Percentiles rank a stretch among this genome's conserved stretches.
Conservation (phyloP, 2,113 vertebrate species). For the Boulengeromyrus knoepffleri region DNA sequence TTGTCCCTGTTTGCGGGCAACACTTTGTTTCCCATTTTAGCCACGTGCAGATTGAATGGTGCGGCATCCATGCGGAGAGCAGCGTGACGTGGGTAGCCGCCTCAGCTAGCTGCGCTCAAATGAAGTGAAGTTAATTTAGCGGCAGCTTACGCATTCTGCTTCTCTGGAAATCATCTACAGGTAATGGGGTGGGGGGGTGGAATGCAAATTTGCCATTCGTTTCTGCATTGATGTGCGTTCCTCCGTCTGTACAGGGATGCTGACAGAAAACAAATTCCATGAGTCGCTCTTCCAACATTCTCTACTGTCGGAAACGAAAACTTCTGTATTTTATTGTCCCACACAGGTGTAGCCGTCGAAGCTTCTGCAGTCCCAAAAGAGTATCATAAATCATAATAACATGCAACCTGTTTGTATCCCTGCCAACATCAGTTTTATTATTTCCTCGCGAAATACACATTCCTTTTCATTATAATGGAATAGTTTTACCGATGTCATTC, state of each 20-base stretch:
- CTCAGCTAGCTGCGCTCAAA: slow-evolving; percentile 13
- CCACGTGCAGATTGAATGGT: slow-evolving; percentile 16
- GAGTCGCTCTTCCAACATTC: not conserved
- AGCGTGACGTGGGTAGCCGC: not conserved
- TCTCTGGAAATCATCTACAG: slow-evolving; percentile 17
- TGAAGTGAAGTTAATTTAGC: not conserved
- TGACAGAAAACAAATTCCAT: not conserved
- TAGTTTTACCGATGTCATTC: not conserved
- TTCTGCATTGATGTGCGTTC: not conserved
- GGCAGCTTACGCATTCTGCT: not conserved
- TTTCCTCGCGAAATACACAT: not conserved
- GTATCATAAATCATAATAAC: slow-evolving; percentile 3
- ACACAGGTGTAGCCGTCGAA: not conserved
- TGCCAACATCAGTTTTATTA: not conserved
- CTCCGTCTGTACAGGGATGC: not conserved
- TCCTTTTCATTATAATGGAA: not conserved
- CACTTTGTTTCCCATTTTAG: slow-evolving; percentile 8
- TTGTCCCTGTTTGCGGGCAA: not conserved
- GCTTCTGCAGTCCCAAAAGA: not conserved
- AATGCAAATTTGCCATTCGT: not conserved
- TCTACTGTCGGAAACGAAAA: not conserved
- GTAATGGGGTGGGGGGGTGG: not conserved
- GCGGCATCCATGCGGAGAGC: not conserved
- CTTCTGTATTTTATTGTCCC: not conserved
- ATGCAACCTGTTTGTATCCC: not conserved